Evolutionary conservation across 2,888 invertebrate genomes (phyloP), one percentile per base, ranked within the genome.

Genomic region (Spatulosminthurus flaviceps): DNA sequence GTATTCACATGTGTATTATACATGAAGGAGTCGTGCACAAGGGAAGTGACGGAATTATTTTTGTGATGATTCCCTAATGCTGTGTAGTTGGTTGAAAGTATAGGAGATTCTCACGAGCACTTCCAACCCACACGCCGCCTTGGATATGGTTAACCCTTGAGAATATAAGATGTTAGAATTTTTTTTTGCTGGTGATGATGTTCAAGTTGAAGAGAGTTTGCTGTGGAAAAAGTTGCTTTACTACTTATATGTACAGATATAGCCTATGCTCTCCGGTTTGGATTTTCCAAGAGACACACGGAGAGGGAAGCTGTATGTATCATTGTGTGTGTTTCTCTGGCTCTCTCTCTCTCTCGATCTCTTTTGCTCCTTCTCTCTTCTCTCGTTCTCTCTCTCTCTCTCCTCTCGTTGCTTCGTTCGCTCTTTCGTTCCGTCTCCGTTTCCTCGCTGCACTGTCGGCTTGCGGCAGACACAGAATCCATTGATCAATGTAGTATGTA

Each of bases 401-500:
- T 60, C 60, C n/a, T 60, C 16, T 60, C 60, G n/a, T 2, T 60
- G 7, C 21, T 60, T 60, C 60, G 4, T 5, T 60, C 60, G 5
- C 19, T 60, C 60, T 4, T 21, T 60, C 64, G 11, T 24, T 64
- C 64, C 24, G 11, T 64, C 64, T 64, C 64, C 64, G 24, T 64
- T 64, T 64, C 24, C 64, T 64, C 24, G 64, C 64, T 26, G 24
- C 64, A 64, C 64, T 64, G 24, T 64, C 64, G 26, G 64, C 64
- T 64, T 64, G 64, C 64, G 64, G 64, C 64, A 64, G 64, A 64
- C 64, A 69, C 69, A 34, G 69, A 29, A 69, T 69, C 69, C 69
- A 69, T 69, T 69, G 69, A 69, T 69, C 69, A 69, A 69, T n/a
- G 29, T 69, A 11, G 69, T 28, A 34, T 34, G 28, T 69, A 69